These are phyloP conservation scores for Dendronephthya gigantea DNA, from an alignment of 64 coral and sea anemone genomes.

Conservation along the genomic window DNA sequence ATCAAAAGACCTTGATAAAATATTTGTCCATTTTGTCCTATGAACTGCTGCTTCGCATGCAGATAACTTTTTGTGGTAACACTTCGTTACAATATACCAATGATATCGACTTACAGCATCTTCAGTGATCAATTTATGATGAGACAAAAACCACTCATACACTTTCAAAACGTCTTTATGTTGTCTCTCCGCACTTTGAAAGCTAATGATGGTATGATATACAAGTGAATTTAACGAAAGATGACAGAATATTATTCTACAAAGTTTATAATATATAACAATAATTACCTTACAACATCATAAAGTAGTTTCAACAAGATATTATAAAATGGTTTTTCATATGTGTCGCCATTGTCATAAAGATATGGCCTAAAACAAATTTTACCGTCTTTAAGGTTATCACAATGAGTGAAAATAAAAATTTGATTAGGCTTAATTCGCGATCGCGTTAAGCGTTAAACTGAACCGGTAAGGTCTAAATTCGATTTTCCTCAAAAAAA, in stretches of 20 bases:
- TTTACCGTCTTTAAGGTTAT: not conserved
- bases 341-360: conserved; percentile 90
- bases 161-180: conserved; percentile 84
- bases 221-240: too few species aligned
- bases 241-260: too few species aligned
- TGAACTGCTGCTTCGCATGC: not conserved
- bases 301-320: conserved; percentile 89
- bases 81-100: not conserved
- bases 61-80: not conserved
- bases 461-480: too few species aligned
- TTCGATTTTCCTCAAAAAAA: too few species aligned
- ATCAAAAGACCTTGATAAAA: too few species aligned
- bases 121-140: conserved; percentile 66
- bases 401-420: not conserved
- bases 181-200: conserved; percentile 69
- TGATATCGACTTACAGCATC: conserved; percentile 84
- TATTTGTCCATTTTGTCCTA: too few species aligned
- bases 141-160: conserved; percentile 85
- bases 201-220: conserved; percentile 42
- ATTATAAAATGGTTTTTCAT: conserved; percentile 91
- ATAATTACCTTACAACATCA: conserved; percentile 87
- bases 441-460: too few species aligned
- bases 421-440: not conserved
- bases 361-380: conserved; percentile 58
- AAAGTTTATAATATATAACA: too few species aligned